Evolutionary conservation across 1,140 invertebrate genomes (phyloP).

Genomic region (Aphidius ervi): DNA sequence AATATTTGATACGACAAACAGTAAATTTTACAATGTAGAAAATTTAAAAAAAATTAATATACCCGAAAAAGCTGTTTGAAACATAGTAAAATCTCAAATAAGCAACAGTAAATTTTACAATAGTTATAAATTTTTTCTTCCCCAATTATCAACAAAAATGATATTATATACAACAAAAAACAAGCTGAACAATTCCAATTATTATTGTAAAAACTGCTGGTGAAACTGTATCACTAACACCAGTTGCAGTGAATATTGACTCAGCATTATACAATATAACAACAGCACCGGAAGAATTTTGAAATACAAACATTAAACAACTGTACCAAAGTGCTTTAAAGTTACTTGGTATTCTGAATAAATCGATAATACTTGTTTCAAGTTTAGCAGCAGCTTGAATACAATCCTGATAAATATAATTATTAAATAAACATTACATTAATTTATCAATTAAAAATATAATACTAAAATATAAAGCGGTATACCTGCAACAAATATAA

Average conservation of each 20-base stretch:
- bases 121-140: no score
- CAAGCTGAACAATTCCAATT: slow-evolving; percentile 69
- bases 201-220: slow-evolving; percentile 70
- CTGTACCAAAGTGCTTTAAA: slow-evolving; percentile 66
- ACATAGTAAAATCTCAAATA: no score
- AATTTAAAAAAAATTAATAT: no score
- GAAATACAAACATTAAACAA: slow-evolving; percentile 66
- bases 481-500: slow-evolving; percentile 42
- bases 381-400: slow-evolving; percentile 56
- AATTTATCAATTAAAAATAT: neutral
- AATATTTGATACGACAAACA: no score
- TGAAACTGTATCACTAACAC: slow-evolving; percentile 50
- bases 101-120: no score
- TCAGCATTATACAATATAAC: slow-evolving; percentile 80
- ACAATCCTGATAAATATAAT: slow-evolving; percentile 35
- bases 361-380: slow-evolving; percentile 55
- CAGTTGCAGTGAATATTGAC: slow-evolving; percentile 64
- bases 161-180: slow-evolving; percentile 64
- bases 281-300: slow-evolving; percentile 78
- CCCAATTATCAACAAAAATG: slow-evolving; percentile 71
- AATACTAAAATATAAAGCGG: no score
- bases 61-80: no score
- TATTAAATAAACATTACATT: no score
- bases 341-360: slow-evolving; percentile 57
- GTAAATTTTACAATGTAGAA: no score